Evolutionary conservation across 2,888 invertebrate genomes (phyloP).

Genomic region (Plagodis dolabraria): DNA sequence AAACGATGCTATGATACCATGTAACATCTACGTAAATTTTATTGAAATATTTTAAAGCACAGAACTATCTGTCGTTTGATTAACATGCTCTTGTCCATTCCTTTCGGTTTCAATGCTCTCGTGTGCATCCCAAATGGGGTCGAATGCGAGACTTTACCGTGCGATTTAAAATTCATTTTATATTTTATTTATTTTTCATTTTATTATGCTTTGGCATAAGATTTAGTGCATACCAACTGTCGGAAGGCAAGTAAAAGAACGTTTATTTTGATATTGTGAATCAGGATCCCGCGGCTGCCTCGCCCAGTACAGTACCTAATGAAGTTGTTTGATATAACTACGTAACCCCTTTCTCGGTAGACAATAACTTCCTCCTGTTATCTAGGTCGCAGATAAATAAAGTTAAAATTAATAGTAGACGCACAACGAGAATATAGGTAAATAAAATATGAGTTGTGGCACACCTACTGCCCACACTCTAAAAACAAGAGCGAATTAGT

Average conservation of each 20-base stretch:
- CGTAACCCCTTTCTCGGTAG: conserved; percentile 49
- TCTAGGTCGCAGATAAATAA: conserved; percentile 38
- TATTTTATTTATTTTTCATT: too few species aligned
- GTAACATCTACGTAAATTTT: too few species aligned
- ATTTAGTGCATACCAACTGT: conserved; percentile 57
- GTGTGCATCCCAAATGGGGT: background rate
- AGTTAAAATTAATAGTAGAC: conserved; percentile 34
- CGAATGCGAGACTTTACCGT: conserved; percentile 10
- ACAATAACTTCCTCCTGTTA: conserved; percentile 53
- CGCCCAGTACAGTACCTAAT: conserved; percentile 26
- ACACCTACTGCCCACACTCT: conserved; percentile 36
- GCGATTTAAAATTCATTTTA: conserved; percentile 45
- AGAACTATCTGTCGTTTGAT: too few species aligned
- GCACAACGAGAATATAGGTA: conserved; percentile 32
- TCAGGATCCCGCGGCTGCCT: conserved; percentile 45
- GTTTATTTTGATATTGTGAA: conserved; percentile 72
- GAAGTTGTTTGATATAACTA: conserved; percentile 41
- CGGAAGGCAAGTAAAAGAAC: conserved; percentile 56
- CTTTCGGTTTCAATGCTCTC: background rate
- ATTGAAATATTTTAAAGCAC: too few species aligned
- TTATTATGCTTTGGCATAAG: conserved; percentile 53
- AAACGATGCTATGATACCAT: too few species aligned
- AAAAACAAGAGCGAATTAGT: conserved; percentile 38
- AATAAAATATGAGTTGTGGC: conserved; percentile 33
- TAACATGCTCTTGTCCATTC: too few species aligned